Evolutionary conservation across 2,797 vertebrate genomes (phyloP).

Genomic region (Cuculus canorus): DNA sequence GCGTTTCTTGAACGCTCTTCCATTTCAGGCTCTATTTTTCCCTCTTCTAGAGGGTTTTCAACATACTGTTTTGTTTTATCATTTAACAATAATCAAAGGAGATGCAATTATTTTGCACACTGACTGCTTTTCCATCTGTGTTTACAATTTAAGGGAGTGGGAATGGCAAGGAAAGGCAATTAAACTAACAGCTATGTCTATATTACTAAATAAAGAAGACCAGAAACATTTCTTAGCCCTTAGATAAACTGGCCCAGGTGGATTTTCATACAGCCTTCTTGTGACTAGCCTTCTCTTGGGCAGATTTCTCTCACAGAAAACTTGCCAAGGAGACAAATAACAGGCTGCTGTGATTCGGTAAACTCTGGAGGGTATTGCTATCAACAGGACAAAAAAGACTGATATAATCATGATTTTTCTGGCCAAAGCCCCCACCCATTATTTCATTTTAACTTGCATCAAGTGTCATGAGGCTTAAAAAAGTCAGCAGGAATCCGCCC

Average conservation of each 20-base stretch:
- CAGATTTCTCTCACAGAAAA: not conserved
- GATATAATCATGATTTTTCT: not conserved
- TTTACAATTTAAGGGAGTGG: conserved; percentile 24
- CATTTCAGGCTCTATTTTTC: not conserved
- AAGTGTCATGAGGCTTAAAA: not conserved
- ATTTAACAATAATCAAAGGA: conserved; percentile 57
- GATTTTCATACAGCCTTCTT: not conserved
- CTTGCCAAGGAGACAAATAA: not conserved
- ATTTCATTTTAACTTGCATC: not conserved
- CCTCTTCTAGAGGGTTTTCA: conserved; percentile 26
- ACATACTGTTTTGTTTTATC: conserved; percentile 47
- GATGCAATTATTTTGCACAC: conserved; percentile 65
- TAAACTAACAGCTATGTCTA: not conserved
- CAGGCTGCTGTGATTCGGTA: not conserved
- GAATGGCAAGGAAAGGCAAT: conserved; percentile 40
- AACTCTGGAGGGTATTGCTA: not conserved
- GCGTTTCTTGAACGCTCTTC: not conserved
- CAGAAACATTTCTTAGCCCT: not conserved
- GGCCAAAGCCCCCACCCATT: not conserved
- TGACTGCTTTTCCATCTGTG: conserved; percentile 72
- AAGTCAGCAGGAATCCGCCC: not conserved
- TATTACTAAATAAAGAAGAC: not conserved
- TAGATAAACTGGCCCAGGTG: not conserved
- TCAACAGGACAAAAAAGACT: not conserved
- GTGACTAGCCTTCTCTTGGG: not conserved